A percentile compares a stretch with the other conserved stretches of the same genome.
Conservation (phyloP, 2,888 invertebrate genomes). For the Minunthozetes semirufus region DNA sequence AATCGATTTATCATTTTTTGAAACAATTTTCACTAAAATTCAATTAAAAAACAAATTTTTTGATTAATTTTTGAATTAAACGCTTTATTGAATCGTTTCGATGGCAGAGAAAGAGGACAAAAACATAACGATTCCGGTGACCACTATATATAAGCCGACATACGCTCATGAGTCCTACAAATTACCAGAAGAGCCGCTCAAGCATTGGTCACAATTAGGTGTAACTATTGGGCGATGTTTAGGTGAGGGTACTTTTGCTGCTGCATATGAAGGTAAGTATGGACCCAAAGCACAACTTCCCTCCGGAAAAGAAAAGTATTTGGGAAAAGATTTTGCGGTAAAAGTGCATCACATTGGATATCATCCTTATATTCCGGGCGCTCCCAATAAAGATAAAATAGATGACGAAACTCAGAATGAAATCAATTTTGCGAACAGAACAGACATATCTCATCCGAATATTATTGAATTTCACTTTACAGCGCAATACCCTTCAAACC, state of each 20-base stretch:
- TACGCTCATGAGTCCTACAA: neutral
- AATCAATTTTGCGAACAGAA: neutral
- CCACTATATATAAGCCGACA: neutral
- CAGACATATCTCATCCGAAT: neutral
- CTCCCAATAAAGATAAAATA: conserved; percentile 1
- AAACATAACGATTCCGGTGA: neutral
- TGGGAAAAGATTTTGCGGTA: neutral
- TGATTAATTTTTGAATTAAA: too few relatives aligned
- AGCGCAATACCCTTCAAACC: neutral
- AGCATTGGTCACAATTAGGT: neutral
- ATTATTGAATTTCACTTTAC: neutral
- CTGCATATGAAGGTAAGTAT: neutral
- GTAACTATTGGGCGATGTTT: neutral
- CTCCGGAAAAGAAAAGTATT: neutral
- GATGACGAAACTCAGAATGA: neutral
- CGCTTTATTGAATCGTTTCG: too few relatives aligned
- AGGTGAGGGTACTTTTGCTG: neutral
- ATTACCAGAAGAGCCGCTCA: neutral
- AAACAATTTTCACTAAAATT: too few relatives aligned
- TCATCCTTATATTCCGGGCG: neutral
- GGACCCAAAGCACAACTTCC: neutral
- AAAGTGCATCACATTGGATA: neutral
- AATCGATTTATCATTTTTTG: too few relatives aligned
- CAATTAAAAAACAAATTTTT: too few relatives aligned
- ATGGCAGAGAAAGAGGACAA: neutral